Base-by-base conservation (phyloP, 2,888 invertebrate species). In the Caenorhabditis sp. region DNA sequence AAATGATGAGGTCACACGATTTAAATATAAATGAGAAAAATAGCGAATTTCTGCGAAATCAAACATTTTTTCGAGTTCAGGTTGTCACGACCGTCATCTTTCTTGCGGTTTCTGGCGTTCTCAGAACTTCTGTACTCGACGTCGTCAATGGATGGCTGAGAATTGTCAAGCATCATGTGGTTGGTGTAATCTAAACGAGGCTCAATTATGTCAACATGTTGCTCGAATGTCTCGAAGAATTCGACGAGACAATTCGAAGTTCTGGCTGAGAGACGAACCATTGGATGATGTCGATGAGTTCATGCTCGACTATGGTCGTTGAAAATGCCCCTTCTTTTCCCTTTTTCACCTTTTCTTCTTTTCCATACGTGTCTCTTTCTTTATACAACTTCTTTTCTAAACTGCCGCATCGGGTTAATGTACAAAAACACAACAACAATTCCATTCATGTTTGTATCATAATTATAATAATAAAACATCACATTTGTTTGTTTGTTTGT, bases 61-160 rank as follows among this genome's bases (percentile, higher is more conserved):
- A 31, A 31, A 6, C 31, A 6, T 31, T n/a, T 4, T 31, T 6
- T 31, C 10, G 10, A 4, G 4, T 62, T 36, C 66, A 82, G 86
- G 86, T 8, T 86, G 86, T 58, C 78, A 83, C 62, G 85, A 86
- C 55, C 81, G 85, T 26, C 86, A 86, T 77, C 55, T 81, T 49
- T 84, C 84, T 0, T 86, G 86, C 51, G 69, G 68, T n/a, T 84
- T 81, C 79, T 86, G 84, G 84, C 77, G 81, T 2, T 60, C 77
- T 23, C 78, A 82, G 62, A 80, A 85, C 49, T 84, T 81, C 74
- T 86, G 86, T 66, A 81, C 83, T 5, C 77, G 83, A 1, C 71
- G 85, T 37, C 77, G 84, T 23, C 84, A 85, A 69, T 85, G 84
- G 84, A 85, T 85, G 82, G 69, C 80, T 17, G 82, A 82, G 66